Base-by-base conservation (phyloP, 2,113 vertebrate species). In the Melanotaenia duboulayi region DNA sequence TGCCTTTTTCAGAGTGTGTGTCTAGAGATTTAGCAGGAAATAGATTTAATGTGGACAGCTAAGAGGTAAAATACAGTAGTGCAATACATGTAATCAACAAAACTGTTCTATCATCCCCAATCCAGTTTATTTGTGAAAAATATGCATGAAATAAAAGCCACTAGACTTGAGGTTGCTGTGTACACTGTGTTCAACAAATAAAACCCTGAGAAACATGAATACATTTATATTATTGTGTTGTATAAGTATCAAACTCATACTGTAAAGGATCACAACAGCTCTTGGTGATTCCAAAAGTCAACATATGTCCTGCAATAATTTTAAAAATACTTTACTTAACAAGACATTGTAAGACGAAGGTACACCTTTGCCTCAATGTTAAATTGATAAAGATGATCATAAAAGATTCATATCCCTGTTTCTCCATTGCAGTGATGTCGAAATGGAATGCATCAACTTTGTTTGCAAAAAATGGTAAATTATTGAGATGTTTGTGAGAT, bases 401-500 rank as follows among this genome's bases (percentile, higher is more conserved):
- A 39, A 22, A 69, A 74, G 44, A 51, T 51, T 32, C 23, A 14
- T 32, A 40, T 70, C 51, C 74, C 28, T 32, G 8, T 60, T 52
- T 28, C n/a, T 50, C 42, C 54, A 37, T 42, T 11, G 20, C 39
- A 14, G 55, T 65, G 7, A 51, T 51, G 58, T 46, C 63, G 46
- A 64, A 61, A 65, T 49, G 24, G 55, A 75, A 72, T 22, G 55
- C 71, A 24, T 71, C 39, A 22, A 42, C 22, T 73, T 66, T 72
- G 52, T 57, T 23, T 51, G 37, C 35, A 39, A 56, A n/a, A 71
- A 57, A 61, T 25, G 5, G 39, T 66, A 50, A 78, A 85, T 85
- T 65, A 82, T 72, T 16, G 44, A 61, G 58, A 54, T 40, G 62
- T 82, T 71, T 72, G 59, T 72, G 65, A 74, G 58, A 74, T 14